phyloP scores from a whole-genome alignment of 2,888 invertebrate genomes.

The Galerucella nymphaeae region DNA sequence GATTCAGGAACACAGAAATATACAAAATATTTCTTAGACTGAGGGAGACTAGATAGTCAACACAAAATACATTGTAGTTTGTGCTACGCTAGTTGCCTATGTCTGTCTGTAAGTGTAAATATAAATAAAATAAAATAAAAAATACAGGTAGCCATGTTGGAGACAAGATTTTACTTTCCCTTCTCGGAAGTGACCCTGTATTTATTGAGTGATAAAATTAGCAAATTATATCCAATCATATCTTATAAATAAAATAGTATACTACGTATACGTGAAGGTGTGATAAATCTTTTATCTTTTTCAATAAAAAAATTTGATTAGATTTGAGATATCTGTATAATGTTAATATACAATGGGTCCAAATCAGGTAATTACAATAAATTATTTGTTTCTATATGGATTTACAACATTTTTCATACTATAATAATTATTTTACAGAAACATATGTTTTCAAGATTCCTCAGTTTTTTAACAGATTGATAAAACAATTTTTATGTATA shows the following conservation, averaged over 20 bases:
- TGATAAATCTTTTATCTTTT: background rate
- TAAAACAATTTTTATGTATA: too few species aligned
- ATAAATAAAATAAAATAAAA: too few species aligned
- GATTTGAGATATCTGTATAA: background rate
- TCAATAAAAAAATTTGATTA: background rate
- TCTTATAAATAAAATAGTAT: background rate
- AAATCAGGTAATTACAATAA: constrained; percentile 8
- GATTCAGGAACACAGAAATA: too few species aligned
- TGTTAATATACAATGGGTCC: constrained; percentile 20
- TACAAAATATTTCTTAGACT: background rate
- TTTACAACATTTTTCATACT: background rate
- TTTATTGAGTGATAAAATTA: background rate
- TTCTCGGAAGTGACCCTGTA: background rate
- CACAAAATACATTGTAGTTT: background rate
- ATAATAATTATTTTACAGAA: background rate
- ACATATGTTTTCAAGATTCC: background rate
- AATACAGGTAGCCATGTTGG: too few species aligned
- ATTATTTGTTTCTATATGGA: background rate
- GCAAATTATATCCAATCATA: background rate
- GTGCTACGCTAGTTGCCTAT: too few species aligned
- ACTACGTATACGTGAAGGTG: background rate
- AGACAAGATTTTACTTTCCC: background rate
- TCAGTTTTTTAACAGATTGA: background rate
- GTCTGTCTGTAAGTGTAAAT: too few species aligned
- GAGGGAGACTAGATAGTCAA: background rate